These are phyloP conservation scores for Montipora foliosa DNA, from an alignment of 64 coral and sea anemone genomes.

Conservation along the genomic window DNA sequence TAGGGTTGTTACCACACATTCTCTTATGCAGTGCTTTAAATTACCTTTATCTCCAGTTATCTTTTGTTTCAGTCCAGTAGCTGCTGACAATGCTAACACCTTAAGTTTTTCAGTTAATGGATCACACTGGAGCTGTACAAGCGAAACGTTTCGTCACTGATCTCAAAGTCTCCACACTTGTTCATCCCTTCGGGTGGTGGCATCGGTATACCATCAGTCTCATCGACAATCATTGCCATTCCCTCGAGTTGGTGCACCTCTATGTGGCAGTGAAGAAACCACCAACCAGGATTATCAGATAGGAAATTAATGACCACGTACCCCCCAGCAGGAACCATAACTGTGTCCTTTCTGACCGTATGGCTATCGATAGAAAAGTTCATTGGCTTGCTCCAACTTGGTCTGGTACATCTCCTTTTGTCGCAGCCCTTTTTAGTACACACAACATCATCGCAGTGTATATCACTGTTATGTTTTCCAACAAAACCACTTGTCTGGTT, in stretches of 20 bases:
- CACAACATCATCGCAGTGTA: conserved; percentile 38
- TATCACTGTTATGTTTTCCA: conserved; percentile 38
- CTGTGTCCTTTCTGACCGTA: conserved; percentile 72
- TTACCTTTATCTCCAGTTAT: neutral
- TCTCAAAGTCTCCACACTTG: conserved; percentile 43
- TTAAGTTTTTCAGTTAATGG: neutral
- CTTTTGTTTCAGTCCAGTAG: neutral
- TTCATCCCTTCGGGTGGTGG: neutral
- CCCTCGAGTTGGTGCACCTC: conserved; percentile 60
- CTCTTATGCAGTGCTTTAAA: neutral
- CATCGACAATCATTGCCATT: conserved; percentile 74
- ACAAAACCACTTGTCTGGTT: conserved; percentile 42
- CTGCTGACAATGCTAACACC: neutral
- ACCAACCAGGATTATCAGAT: conserved; percentile 74
- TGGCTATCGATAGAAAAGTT: conserved; percentile 42
- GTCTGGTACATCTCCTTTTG: conserved; percentile 3
- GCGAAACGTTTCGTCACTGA: neutral
- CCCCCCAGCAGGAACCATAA: conserved; percentile 68
- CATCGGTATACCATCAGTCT: neutral
- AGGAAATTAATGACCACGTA: conserved; percentile 69
- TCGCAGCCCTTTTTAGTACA: conserved; percentile 2
- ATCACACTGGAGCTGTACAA: neutral
- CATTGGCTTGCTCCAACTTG: conserved; percentile 29
- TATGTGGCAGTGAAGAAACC: conserved; percentile 83
- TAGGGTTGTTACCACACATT: neutral